These are phyloP conservation scores for Oligia latruncula DNA, from an alignment of 2,888 invertebrate genomes.

Conservation along the genomic window DNA sequence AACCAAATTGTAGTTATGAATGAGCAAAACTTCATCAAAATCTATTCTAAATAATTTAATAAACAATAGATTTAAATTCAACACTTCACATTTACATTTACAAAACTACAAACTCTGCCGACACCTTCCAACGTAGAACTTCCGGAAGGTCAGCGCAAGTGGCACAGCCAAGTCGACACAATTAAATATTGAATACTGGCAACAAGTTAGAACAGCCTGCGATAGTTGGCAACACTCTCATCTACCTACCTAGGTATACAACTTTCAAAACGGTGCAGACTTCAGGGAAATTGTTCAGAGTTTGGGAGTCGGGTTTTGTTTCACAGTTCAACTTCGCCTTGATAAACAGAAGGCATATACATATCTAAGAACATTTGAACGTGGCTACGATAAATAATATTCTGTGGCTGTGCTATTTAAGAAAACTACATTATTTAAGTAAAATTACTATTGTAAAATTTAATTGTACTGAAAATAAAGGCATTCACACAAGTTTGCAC, in stretches of 20 bases:
- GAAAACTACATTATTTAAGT: background rate
- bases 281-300: conserved; percentile 22
- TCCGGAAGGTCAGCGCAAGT: background rate
- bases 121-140: background rate
- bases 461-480: background rate
- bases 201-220: conserved; percentile 30
- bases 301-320: background rate
- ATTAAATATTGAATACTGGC: conserved; percentile 24
- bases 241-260: background rate
- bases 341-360: background rate
- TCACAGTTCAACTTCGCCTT: background rate
- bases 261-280: background rate
- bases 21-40: background rate
- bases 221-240: conserved; percentile 9
- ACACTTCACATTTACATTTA: conserved; percentile 11
- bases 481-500: background rate
- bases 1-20: background rate
- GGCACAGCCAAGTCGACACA: conserved; percentile 3
- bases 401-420: background rate
- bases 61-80: background rate
- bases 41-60: background rate
- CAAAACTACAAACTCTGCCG: background rate
- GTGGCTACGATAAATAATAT: background rate
- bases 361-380: background rate
- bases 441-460: background rate